Evolutionary conservation across 2,113 vertebrate species (phyloP).

Genomic region (Etheostoma spectabile): DNA sequence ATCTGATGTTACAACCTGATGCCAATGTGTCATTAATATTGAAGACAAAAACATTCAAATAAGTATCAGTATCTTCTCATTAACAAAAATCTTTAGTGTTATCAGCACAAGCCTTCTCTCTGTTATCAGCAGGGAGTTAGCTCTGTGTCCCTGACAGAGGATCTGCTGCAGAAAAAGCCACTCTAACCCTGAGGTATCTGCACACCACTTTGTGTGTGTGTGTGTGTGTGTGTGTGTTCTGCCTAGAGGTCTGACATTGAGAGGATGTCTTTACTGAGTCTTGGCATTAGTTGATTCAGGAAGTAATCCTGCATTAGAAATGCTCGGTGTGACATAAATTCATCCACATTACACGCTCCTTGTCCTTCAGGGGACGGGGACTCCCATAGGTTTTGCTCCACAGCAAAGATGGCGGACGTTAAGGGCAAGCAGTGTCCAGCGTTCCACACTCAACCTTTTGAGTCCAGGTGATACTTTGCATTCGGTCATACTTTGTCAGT

Average conservation of each 20-base stretch:
- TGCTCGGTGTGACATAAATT: neutral
- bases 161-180: conserved; percentile 16
- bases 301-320: conserved; percentile 7
- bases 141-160: neutral
- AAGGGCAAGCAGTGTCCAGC: too few species aligned
- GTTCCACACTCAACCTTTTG: too few species aligned
- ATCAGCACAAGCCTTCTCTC: neutral
- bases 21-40: neutral
- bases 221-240: neutral
- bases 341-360: neutral
- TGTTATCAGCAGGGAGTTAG: neutral
- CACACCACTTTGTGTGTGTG: neutral
- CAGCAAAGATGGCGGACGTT: too few species aligned
- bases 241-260: conserved; percentile 14
- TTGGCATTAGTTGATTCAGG: neutral
- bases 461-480: too few species aligned
- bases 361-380: neutral
- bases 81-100: neutral
- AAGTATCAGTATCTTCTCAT: neutral
- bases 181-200: conserved; percentile 1
- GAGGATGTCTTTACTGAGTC: neutral
- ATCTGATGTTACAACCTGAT: neutral
- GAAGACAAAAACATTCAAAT: neutral
- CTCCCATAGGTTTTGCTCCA: too few species aligned
- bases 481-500: too few species aligned